phyloP scores from a whole-genome alignment of 2,888 invertebrate species.

The Drosophila tripunctata region DNA sequence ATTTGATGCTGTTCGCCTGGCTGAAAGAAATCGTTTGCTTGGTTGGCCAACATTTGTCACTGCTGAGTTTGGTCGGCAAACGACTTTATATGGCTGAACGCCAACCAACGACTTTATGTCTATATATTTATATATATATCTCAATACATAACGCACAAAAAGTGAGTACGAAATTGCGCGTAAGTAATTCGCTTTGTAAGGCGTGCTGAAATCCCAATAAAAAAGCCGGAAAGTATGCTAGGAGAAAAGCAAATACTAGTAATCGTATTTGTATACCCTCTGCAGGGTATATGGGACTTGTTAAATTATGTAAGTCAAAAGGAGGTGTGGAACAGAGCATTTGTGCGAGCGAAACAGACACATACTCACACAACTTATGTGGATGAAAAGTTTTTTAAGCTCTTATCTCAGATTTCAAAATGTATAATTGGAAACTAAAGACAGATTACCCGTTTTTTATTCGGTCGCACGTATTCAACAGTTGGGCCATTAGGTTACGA shows the following conservation, averaged over 20 bases:
- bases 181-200: conserved; percentile 68
- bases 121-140: conserved; percentile 31
- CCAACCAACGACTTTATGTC: conserved; percentile 41
- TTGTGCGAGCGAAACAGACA: no score
- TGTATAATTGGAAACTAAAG: no score
- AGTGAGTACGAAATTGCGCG: conserved; percentile 72
- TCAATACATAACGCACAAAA: conserved; percentile 57
- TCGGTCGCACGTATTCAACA: no score
- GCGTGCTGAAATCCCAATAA: conserved; percentile 3
- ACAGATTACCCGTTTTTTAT: no score
- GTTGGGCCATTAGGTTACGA: no score
- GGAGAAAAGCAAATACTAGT: conserved; percentile 25
- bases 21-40: not conserved
- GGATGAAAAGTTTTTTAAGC: no score
- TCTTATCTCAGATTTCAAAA: no score
- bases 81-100: conserved; percentile 54
- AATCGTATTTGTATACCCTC: no score
- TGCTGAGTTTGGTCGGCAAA: conserved; percentile 64
- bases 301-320: no score
- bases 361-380: no score
- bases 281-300: no score
- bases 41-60: conserved; percentile 64
- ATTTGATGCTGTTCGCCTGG: conserved; percentile 55
- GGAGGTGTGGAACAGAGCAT: no score
- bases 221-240: not conserved